Evolutionary conservation across 1,140 invertebrate species (phyloP), one percentile per base, ranked within the genome.

Genomic region (Zaprionus ornatus): DNA sequence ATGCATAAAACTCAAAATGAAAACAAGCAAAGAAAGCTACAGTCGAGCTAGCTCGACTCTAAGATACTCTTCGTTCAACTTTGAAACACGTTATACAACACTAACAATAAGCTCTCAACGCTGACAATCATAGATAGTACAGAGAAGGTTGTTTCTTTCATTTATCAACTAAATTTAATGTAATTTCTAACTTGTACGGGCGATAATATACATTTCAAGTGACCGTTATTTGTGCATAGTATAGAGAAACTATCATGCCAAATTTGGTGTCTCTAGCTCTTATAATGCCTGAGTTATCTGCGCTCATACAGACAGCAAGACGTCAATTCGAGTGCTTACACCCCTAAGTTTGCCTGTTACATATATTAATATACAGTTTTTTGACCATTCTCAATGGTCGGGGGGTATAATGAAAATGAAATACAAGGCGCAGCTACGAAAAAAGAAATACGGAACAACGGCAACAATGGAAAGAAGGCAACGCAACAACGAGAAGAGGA

Each of bases 1-100:
- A 82, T 87, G 83, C 82, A 87, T 87, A 83, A 88, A 87, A 80
- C 84, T 74, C 67, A 87, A 87, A 87, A 77, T 87, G 84, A 87
- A 87, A 78, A n/a, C 40, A 42, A 9, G 40, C 40, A 45, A 45
- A 17, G n/a, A 17, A 17, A 9, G 40, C 6, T 17, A 9, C 6
- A 17, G n/a, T 9, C 0, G n/a, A 3, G 6, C 3, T 9, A 7
- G 2, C 6, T 17, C 6, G 40, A 45, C 40, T 2, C n/a, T 45
- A 4, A 45, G 7, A 6, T 45, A 45, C 40, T n/a, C 40, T 45
- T 2, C n/a, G n/a, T 40, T 1, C 37, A 6, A 40, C 9, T 10
- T 29, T 9, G 27, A 27, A 7, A 27, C 5, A 27, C 6, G 5
- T 27, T 27, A 27, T 6, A 5, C 27, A 9, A 29, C 27, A 29